Percentiles rank a stretch among this genome's conserved stretches.
These are phyloP conservation scores for Agrenia bidenticulata DNA, from an alignment of 2,888 invertebrate species.

Conservation along the genomic window DNA sequence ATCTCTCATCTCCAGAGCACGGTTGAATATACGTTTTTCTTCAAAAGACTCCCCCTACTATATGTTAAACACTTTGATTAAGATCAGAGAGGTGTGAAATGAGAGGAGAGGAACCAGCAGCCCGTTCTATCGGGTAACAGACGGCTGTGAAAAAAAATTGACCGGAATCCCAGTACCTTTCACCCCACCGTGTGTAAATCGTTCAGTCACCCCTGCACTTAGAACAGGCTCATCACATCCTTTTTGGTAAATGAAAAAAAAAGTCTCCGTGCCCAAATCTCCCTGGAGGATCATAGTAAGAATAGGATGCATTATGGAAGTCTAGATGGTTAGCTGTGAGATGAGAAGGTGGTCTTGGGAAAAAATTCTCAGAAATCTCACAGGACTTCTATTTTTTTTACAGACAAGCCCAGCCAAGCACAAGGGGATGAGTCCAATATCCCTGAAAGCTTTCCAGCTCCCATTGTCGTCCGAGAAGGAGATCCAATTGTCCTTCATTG, in stretches of 20 bases:
- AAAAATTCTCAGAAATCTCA: conserved; percentile 3
- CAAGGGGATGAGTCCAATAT: conserved; percentile 41
- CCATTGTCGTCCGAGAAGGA: conserved; percentile 47
- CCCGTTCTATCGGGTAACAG: background rate
- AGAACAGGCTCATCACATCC: conserved; percentile 24
- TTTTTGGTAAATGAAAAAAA: conserved; percentile 22
- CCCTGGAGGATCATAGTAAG: background rate
- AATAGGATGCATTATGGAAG: conserved; percentile 17
- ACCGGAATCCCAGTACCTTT: conserved; percentile 12
- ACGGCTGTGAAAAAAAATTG: background rate
- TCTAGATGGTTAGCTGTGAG: background rate
- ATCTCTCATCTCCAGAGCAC: too few relatives aligned
- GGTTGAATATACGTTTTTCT: too few relatives aligned
- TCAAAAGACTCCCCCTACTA: too few relatives aligned
- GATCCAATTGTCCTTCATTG: conserved; percentile 50
- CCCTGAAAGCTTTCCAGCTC: conserved; percentile 46
- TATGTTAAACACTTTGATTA: too few relatives aligned
- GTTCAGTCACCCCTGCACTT: conserved; percentile 20
- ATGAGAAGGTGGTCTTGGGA: background rate
- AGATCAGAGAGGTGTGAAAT: background rate
- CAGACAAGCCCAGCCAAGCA: conserved; percentile 15
- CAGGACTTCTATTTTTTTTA: conserved; percentile 7
- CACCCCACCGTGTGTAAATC: conserved; percentile 23
- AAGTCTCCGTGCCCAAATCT: background rate
- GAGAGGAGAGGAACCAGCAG: background rate